These are phyloP conservation scores for Cinclus cinclus DNA, from an alignment of 2,113 vertebrate genomes.

Conservation along the genomic window DNA sequence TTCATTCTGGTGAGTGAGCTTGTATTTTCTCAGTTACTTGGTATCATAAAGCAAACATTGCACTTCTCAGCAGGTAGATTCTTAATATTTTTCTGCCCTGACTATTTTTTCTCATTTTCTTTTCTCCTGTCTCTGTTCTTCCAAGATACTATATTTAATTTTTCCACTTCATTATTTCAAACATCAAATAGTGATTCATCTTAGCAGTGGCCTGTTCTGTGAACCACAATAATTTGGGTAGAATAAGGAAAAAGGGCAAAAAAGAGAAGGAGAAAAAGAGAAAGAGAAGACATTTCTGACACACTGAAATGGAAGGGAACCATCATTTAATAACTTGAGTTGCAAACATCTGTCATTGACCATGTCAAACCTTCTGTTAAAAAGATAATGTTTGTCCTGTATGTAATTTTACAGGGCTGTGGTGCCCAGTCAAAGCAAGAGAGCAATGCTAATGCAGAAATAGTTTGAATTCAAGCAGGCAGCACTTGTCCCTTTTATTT, in stretches of 20 bases:
- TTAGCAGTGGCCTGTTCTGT: conserved; percentile 20
- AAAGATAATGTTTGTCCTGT: conserved; percentile 45
- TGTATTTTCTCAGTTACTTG: conserved; percentile 23
- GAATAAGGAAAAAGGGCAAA: conserved; percentile 12
- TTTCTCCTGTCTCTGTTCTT: conserved; percentile 6
- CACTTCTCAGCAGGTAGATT: conserved; percentile 29
- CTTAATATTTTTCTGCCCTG: conserved; percentile 16
- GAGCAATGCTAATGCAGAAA: neutral
- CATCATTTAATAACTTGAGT: conserved; percentile 35
- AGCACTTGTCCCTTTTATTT: conserved; percentile 50
- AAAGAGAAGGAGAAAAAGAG: neutral
- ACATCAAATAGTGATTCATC: conserved; percentile 54
- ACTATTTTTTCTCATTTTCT: neutral
- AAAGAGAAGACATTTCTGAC: neutral
- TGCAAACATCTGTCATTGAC: conserved; percentile 29
- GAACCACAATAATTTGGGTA: conserved; percentile 47
- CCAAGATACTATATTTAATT: conserved; percentile 58
- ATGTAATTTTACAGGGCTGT: conserved; percentile 16
- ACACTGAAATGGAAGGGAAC: conserved; percentile 34
- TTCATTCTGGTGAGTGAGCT: conserved; percentile 26
- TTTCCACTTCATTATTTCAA: conserved; percentile 54
- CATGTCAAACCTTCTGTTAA: conserved; percentile 44
- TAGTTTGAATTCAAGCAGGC: conserved; percentile 24
- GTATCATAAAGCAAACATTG: conserved; percentile 38
- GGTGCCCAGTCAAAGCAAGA: neutral